Conservation (phyloP, 2,888 invertebrate species). For the Fabriciana adippe region DNA sequence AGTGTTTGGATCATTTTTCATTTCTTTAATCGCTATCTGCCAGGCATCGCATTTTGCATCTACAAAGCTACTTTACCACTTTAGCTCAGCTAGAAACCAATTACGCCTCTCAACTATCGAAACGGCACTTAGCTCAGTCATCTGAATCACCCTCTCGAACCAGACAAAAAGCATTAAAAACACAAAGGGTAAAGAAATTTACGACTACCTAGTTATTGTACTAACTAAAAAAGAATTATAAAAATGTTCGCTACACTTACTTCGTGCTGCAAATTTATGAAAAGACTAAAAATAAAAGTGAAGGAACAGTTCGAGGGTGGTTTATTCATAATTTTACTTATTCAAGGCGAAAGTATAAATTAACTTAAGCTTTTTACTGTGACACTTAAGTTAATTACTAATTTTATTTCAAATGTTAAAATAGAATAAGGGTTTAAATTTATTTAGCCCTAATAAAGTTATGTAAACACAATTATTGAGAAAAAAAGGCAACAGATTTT, state of each 20-base stretch:
- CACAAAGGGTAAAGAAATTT: constrained; percentile 30
- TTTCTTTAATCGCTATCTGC: constrained; percentile 1
- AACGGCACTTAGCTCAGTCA: constrained; percentile 20
- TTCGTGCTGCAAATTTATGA: constrained; percentile 30
- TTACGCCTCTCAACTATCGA: constrained; percentile 24
- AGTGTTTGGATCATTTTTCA: background rate
- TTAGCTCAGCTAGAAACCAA: constrained; percentile 20
- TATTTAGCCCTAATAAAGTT: too few species aligned
- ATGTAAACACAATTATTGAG: too few species aligned
- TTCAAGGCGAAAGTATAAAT: constrained; percentile 21
- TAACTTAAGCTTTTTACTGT: background rate
- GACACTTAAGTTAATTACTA: background rate
- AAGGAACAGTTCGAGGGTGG: constrained; percentile 23
- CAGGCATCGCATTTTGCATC: constrained; percentile 16
- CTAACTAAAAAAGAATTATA: constrained; percentile 30
- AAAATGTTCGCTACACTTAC: constrained; percentile 29
- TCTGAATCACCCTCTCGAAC: constrained; percentile 19
- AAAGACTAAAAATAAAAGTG: constrained; percentile 26
- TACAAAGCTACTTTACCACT: constrained; percentile 19
- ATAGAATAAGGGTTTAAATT: background rate
- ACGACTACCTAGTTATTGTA: constrained; percentile 26
- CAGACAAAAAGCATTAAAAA: constrained; percentile 29
- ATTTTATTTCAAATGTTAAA: constrained; percentile 3
- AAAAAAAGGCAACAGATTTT: too few species aligned
- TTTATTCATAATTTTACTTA: constrained; percentile 22